These are phyloP conservation scores for Lipotes vexillifer DNA, from an alignment of 2,113 vertebrate species.

Conservation along the genomic window DNA sequence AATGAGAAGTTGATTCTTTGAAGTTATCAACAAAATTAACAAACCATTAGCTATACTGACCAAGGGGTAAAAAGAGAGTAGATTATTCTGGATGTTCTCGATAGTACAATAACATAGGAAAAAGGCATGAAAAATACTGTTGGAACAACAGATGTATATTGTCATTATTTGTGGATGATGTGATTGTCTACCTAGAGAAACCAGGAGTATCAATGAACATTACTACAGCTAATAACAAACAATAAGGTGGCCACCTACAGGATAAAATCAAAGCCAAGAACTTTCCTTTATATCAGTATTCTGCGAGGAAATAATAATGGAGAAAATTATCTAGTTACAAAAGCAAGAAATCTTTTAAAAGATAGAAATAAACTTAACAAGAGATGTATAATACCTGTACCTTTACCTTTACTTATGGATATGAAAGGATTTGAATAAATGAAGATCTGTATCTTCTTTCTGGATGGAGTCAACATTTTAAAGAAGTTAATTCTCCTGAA, in stretches of 20 bases:
- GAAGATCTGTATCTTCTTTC: neutral
- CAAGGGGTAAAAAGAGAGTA: neutral
- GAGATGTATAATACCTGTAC: neutral
- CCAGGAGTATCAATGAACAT: neutral
- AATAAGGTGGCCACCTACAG: neutral
- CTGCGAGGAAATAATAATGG: neutral
- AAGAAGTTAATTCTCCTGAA: constrained; percentile 38
- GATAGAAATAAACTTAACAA: neutral
- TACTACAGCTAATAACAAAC: neutral
- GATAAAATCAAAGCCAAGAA: neutral
- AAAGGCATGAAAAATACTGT: neutral
- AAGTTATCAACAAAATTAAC: neutral
- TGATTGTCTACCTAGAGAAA: neutral
- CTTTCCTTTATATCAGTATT: neutral
- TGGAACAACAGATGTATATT: neutral
- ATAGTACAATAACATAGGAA: neutral
- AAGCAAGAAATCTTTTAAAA: constrained; percentile 3
- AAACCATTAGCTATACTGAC: neutral
- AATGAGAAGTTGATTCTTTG: constrained; percentile 11
- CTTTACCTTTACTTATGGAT: neutral
- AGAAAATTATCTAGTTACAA: neutral
- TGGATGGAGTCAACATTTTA: neutral
- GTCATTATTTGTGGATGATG: neutral
- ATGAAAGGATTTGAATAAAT: constrained; percentile 39
- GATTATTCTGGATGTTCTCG: neutral